Evolutionary conservation across 2,888 invertebrate species (phyloP), one percentile per base, ranked within the genome.

Genomic region (Seira musarum): DNA sequence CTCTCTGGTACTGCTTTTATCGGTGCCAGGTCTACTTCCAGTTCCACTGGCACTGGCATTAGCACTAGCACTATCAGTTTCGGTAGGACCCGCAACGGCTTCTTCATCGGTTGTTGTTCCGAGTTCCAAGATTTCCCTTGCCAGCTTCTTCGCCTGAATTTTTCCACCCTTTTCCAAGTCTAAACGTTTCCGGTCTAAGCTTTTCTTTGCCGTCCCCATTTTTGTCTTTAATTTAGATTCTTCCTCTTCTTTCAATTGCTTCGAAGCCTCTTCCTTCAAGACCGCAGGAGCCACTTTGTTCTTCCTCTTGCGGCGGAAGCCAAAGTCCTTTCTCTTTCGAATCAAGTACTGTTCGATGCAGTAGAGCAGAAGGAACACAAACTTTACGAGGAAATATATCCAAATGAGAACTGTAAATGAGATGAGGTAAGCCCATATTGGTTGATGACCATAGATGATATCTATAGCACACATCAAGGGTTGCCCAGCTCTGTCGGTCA

Each of bases 241-340:
- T 5, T 66, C 40, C 0, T 49, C 49, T 46, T 19, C 15, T 1
- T 49, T 15, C 61, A 19, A 10, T 10, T 46, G 17, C 19, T 25
- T 17, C 2, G 24, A 17, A 22, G 19, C 21, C 24, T 8, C 21
- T 6, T 35, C 22, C 21, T 21, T 15, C n/a, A 2, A 40, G 1
- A 19, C 5, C 21, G 17, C 40, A 35, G 60, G 10, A 5, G n/a
- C 15, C 13, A 75, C 53, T 15, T 49, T 60, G 0, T 6, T 24
- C 46, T 46, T 46, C 8, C 46, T 46, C 13, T 13, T 46, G 46
- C 46, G 61, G 2, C 65, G 17, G 13, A 77, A 77, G 0, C 77
- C 77, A 25, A 71, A 65, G 8, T 49, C 71, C 40, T 60, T 77
- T 15, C 77, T n/a, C 49, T 71, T 77, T 17, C 15, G 21, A 0